A percentile compares a stretch with the other conserved stretches of the same genome.
Evolutionary conservation across 1,140 invertebrate genomes (phyloP).

Genomic region (Stegodyphus mimosarum): DNA sequence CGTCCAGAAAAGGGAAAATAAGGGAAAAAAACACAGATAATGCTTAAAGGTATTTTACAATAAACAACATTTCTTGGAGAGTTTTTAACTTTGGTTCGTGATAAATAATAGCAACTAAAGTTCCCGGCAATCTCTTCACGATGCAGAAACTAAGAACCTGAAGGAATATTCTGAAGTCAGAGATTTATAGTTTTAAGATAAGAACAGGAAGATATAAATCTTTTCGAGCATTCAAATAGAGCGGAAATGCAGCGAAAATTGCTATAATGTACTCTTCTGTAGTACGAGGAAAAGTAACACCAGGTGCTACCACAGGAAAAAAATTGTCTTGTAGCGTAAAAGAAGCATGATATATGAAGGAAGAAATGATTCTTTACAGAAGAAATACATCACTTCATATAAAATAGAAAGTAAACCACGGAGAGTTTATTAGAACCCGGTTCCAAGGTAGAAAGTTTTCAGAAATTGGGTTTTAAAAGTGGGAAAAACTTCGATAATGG

Average conservation of each 20-base stretch:
- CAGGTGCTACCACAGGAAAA: background rate
- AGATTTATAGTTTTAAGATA: constrained; percentile 38
- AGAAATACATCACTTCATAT: background rate
- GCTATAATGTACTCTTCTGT: constrained; percentile 25
- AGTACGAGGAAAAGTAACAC: background rate
- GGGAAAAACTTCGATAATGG: too few relatives aligned
- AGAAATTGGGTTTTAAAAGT: too few relatives aligned
- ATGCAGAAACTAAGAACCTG: constrained; percentile 3
- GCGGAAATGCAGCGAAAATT: constrained; percentile 39
- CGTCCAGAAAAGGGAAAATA: too few relatives aligned
- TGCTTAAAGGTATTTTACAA: too few relatives aligned
- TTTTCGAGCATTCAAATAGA: constrained; percentile 37
- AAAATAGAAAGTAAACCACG: background rate
- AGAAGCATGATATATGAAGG: background rate
- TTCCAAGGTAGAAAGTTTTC: too few relatives aligned
- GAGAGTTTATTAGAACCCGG: background rate
- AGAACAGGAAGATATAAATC: constrained; percentile 38
- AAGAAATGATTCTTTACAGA: background rate
- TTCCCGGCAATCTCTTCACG: background rate
- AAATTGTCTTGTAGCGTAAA: constrained; percentile 29
- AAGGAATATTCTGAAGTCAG: background rate
- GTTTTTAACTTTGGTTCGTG: too few relatives aligned
- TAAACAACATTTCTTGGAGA: too few relatives aligned
- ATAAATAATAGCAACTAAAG: too few relatives aligned
- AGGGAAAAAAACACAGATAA: too few relatives aligned